Conservation (phyloP, 2,113 vertebrate genomes). For the Aldabrachelys gigantea region DNA sequence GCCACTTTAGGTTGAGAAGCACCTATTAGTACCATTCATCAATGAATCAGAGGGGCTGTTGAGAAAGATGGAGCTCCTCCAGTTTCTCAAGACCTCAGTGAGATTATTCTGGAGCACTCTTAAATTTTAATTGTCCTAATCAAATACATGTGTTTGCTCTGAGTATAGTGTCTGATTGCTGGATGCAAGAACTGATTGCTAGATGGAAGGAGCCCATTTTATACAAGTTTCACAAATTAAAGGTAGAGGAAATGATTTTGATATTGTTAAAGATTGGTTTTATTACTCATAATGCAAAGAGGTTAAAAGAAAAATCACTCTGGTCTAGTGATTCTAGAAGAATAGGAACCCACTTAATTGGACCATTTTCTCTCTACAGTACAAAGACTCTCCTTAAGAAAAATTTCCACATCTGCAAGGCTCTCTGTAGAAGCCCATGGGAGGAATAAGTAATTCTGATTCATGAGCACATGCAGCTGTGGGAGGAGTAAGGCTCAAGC, state of each 20-base stretch:
- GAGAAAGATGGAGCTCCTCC: background rate
- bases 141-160: background rate
- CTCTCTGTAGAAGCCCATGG: background rate
- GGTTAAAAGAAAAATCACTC: background rate
- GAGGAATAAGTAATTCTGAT: background rate
- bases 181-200: background rate
- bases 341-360: background rate
- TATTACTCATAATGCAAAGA: background rate
- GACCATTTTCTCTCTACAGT: background rate
- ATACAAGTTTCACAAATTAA: background rate
- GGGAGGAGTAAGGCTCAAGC: background rate
- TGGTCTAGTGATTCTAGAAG: background rate
- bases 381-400: slow-evolving; percentile 19
- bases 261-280: background rate
- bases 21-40: background rate
- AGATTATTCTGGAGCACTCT: background rate
- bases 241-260: background rate
- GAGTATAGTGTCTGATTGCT: background rate
- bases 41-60: background rate
- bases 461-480: background rate
- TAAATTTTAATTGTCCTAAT: background rate
- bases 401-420: background rate
- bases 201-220: background rate
- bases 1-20: background rate
- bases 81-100: background rate